These are phyloP conservation scores for Turritopsis dohrnii DNA, from an alignment of 30 jellyfish, hydroid and myxozoan species.

Conservation along the genomic window DNA sequence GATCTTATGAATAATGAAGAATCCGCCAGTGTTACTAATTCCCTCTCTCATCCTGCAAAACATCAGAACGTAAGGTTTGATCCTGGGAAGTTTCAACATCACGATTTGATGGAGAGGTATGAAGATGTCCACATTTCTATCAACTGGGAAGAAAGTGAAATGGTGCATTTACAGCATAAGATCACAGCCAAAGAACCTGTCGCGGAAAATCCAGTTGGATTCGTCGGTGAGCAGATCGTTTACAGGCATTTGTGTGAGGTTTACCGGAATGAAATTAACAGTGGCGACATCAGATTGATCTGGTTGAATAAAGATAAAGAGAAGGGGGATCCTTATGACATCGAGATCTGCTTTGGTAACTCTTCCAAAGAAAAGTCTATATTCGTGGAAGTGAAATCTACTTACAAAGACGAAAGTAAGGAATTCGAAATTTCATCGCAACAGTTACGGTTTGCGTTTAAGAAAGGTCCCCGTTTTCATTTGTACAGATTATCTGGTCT, in stretches of 20 bases:
- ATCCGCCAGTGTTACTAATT: not conserved
- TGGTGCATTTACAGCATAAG: not conserved
- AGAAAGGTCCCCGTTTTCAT: conserved; percentile 34
- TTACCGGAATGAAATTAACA: not conserved
- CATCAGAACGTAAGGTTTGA: not conserved
- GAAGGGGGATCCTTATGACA: conserved; percentile 54
- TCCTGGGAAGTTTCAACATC: conserved; percentile 17
- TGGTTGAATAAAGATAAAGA: conserved; percentile 63
- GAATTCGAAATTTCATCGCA: conserved; percentile 65
- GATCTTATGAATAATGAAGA: not conserved
- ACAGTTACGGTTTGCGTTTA: conserved; percentile 53
- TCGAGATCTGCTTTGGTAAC: conserved; percentile 10
- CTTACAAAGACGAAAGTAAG: conserved; percentile 32
- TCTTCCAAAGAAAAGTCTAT: not conserved
- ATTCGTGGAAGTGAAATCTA: conserved; percentile 71
- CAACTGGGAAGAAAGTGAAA: not conserved
- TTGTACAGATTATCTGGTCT: conserved; percentile 68
- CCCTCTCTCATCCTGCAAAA: no score
- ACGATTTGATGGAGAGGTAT: not conserved
- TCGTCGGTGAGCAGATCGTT: conserved; percentile 57
- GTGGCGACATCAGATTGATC: not conserved
- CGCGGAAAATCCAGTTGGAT: conserved; percentile 30
- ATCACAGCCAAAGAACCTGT: not conserved
- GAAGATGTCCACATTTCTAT: not conserved
- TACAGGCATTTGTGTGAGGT: conserved; percentile 8